Evolutionary conservation across 2,797 vertebrate genomes (phyloP).

Genomic region (Sebastes trivittatus): DNA sequence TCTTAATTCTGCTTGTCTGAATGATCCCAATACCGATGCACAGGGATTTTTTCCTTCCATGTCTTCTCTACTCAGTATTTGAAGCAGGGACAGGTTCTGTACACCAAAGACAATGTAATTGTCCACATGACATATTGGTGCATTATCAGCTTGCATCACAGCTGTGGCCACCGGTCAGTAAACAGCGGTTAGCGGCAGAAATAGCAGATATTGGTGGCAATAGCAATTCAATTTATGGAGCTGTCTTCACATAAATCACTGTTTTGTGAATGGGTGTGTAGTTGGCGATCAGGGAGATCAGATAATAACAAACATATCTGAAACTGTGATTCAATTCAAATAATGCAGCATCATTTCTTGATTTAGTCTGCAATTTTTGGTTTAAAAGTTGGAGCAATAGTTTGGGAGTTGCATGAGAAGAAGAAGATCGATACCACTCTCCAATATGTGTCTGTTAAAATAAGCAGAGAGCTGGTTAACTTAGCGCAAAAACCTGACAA

Average conservation of each 20-base stretch:
- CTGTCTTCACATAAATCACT: neutral
- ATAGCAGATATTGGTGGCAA: neutral
- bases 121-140: slow-evolving; percentile 17
- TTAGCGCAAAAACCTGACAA: neutral
- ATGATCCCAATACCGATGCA: neutral
- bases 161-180: slow-evolving; percentile 14
- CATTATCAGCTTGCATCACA: slow-evolving; percentile 2
- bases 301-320: neutral
- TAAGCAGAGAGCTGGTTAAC: neutral
- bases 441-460: neutral
- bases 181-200: slow-evolving; percentile 5
- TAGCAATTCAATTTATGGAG: neutral
- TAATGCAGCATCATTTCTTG: neutral
- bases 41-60: neutral
- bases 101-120: slow-evolving; percentile 2
- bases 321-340: neutral
- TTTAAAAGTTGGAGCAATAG: neutral
- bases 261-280: neutral
- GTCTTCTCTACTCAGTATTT: neutral
- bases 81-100: slow-evolving; percentile 8
- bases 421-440: neutral
- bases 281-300: neutral
- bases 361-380: neutral
- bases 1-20: neutral
- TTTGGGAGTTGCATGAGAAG: neutral